Evolutionary conservation across 2,888 invertebrate genomes (phyloP), one percentile per base, ranked within the genome.

Genomic region (Epistrophella euchroma): DNA sequence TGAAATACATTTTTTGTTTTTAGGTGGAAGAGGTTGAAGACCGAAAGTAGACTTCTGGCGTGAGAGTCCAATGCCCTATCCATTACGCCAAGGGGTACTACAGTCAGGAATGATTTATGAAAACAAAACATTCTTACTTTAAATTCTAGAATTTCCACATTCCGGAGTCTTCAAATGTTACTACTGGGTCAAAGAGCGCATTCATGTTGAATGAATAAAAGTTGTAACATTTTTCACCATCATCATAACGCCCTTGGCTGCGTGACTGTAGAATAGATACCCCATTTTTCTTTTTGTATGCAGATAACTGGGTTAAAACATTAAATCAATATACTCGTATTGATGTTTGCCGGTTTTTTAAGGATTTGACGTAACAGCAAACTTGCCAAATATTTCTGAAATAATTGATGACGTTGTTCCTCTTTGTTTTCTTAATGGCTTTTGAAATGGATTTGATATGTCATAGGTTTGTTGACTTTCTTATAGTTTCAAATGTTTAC

Each of bases 241-340:
- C 37, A 22, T 60, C 35, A 58, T 37, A 25, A 22, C 60, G 37
- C 11, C 13, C 37, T 11, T 58, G 13, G 7, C 17, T 60, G 13
- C n/a, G 32, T 55, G 28, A 32, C 10, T 28, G 15, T 28, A 4
- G n/a, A n/a, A n/a, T 28, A 9, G 28, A n/a, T 60, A 25, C 15
- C 4, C 15, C 40, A 40, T n/a, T 5, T 22, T 22, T 19, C 35
- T n/a, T 11, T 40, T 3, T 15, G 19, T 43, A n/a, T 10, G 25
- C 5, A 7, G 6, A 22, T 5, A 37, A 62, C 22, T 62, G 15
- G 60, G 40, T 25, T 62, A 25, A 62, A 62, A n/a, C 15, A 22
- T 5, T 25, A n/a, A 40, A 43, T 62, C 40, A 62, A 62, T 62
- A n/a, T n/a, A n/a, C n/a, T n/a, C n/a, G n/a, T n/a, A 62, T 40